Conservation (phyloP, 2,113 vertebrate genomes). For the Falcunculus frontatus region DNA sequence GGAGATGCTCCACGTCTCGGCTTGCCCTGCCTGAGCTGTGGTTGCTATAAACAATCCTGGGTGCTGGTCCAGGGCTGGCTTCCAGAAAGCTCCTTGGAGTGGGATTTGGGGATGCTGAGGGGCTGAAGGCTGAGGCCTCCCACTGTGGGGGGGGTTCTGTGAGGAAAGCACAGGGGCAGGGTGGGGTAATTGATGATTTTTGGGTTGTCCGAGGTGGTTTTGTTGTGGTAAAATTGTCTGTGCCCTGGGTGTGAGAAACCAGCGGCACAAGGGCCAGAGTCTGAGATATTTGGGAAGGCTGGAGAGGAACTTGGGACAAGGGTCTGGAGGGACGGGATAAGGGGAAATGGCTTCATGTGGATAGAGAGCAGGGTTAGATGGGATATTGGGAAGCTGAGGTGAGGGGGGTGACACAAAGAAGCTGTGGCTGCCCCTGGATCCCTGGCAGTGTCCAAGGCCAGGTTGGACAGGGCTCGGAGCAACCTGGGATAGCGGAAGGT, state of each 20-base stretch:
- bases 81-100: not conserved
- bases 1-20: not conserved
- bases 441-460: not conserved
- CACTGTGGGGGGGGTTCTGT: not conserved
- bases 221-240: not conserved
- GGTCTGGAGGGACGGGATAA: not conserved
- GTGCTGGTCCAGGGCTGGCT: not conserved
- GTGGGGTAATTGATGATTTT: not conserved
- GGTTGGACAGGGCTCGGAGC: rapidly evolving
- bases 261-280: too few species aligned
- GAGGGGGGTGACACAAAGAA: not conserved
- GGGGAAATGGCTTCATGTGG: not conserved
- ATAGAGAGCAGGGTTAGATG: too few species aligned
- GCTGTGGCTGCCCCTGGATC: not conserved
- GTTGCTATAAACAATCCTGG: not conserved
- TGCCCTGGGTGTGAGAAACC: not conserved
- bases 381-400: not conserved
- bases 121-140: not conserved
- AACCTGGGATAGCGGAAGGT: rapidly evolving
- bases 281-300: too few species aligned
- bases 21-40: not conserved
- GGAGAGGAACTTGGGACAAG: not conserved
- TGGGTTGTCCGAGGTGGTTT: not conserved
- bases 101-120: not conserved
- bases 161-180: rapidly evolving